Base-by-base conservation (phyloP, 2,797 vertebrate genomes). In the Myripristis jacobus region DNA sequence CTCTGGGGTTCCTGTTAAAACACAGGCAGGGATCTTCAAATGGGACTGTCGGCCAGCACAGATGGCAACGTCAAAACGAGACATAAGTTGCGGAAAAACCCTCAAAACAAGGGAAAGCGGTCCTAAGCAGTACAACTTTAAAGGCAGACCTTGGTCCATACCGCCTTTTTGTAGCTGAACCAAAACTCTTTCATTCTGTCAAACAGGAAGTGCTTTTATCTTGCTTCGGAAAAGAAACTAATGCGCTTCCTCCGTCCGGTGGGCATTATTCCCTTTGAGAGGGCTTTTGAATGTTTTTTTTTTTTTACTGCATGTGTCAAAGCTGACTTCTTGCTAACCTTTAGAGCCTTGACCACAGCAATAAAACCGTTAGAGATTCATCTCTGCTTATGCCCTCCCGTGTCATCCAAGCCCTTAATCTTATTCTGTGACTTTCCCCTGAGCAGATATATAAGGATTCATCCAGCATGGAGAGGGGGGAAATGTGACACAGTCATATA, bases 351-450 rank as follows among this genome's bases (percentile, higher is more conserved):
- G 87, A 89, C 89, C 90, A 88, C 74, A 77, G 86, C 83, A 80
- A 86, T 93, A 92, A 92, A 92, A 71, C 73, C 1, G 78, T 61
- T 82, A 79, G 77, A 91, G 90, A 89, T 91, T 90, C 87, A 93
- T 92, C 83, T 82, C 75, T 74, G 70, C 82, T 79, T 52, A 44
- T 87, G 88, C 86, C 82, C 85, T 82, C 84, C 65, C 82, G 68
- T 88, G 89, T 91, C 90, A 92, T 75, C 86, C 78, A 47, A 80
- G 80, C 87, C 81, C 82, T 93, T 90, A 90, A 92, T 92, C 90
- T 90, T 80, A 66, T 80, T 66, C 84, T 75, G 69, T 59, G 79
- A 85, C 78, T 87, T 70, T 83, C 88, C 87, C 87, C 84, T 10
- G 66, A 75, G 85, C 73, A 56, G 81, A 80, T 83, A 80, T 88